Conservation (phyloP, 2,113 vertebrate genomes). For the Otus sunia region DNA sequence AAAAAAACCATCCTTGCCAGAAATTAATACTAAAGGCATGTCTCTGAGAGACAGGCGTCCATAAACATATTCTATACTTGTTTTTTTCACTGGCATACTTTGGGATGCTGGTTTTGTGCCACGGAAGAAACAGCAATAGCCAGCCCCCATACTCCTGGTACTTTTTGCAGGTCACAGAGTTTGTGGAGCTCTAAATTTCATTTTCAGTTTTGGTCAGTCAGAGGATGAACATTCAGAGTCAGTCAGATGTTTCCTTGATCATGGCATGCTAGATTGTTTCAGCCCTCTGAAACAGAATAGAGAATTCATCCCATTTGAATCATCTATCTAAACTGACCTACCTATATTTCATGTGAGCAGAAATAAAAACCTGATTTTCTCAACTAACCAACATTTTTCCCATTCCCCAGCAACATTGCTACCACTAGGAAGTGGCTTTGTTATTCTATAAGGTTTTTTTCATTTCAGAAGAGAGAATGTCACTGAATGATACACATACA, state of each 20-base stretch:
- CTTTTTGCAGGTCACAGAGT: not conserved
- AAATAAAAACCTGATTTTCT: not conserved
- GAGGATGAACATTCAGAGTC: not conserved
- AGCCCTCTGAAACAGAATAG: not conserved
- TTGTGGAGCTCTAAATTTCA: not conserved
- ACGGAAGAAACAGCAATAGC: not conserved
- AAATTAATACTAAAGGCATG: not conserved
- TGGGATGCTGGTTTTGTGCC: not conserved
- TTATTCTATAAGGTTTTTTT: not conserved
- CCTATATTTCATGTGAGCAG: not conserved
- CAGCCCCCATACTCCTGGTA: not conserved
- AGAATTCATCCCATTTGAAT: not conserved
- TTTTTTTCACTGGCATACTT: not conserved
- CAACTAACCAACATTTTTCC: not conserved
- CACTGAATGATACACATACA: not conserved
- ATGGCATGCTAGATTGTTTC: not conserved
- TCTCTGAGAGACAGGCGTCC: not conserved
- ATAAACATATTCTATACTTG: not conserved
- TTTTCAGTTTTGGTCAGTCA: not conserved
- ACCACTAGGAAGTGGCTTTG: not conserved
- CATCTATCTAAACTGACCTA: not conserved
- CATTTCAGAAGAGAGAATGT: not conserved
- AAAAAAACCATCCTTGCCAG: not conserved
- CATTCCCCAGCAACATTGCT: not conserved
- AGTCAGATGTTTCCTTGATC: not conserved